Conservation (phyloP, 1,140 invertebrate species). For the Drosophila punjabiensis region DNA sequence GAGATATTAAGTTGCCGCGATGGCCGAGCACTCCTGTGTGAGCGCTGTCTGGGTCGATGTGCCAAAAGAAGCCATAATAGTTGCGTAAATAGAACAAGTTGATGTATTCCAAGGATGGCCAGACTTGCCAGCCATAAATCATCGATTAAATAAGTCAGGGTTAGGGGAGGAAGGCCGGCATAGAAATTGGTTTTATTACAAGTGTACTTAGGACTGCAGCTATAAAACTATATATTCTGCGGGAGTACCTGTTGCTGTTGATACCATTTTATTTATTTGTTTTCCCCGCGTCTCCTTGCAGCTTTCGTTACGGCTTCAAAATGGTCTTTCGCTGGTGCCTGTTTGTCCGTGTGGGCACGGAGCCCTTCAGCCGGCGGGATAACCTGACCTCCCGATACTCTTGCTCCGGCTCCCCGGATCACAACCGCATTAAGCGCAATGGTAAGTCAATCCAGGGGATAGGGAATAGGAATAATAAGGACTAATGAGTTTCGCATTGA, state of each 20-base stretch:
- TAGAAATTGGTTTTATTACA: slow-evolving; percentile 2
- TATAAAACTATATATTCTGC: not conserved
- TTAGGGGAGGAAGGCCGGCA: not conserved
- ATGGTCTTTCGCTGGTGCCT: slow-evolving; percentile 94
- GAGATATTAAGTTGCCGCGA: slow-evolving; percentile 30
- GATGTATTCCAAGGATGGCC: slow-evolving; percentile 23
- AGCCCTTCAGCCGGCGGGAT: slow-evolving; percentile 88
- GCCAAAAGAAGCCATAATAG: slow-evolving; percentile 9
- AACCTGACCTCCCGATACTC: slow-evolving; percentile 90
- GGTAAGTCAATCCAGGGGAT: slow-evolving; percentile 86
- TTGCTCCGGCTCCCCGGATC: slow-evolving; percentile 90
- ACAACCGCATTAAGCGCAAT: slow-evolving; percentile 90
- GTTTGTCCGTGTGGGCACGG: slow-evolving; percentile 89
- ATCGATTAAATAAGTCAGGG: slow-evolving; percentile 3
- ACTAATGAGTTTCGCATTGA: slow-evolving; percentile 21
- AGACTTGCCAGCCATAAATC: slow-evolving; percentile 25
- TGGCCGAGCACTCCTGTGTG: slow-evolving; percentile 33
- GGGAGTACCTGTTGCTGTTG: slow-evolving; percentile 9
- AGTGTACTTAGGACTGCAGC: not conserved
- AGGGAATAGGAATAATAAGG: not conserved
- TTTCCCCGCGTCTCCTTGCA: slow-evolving; percentile 81
- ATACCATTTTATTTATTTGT: not conserved
- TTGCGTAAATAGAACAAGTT: slow-evolving; percentile 54
- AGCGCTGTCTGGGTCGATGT: slow-evolving; percentile 24
- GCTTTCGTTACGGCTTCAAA: slow-evolving; percentile 95